Evolutionary conservation across 2,797 vertebrate species (phyloP).

Genomic region (Sciurus carolinensis): DNA sequence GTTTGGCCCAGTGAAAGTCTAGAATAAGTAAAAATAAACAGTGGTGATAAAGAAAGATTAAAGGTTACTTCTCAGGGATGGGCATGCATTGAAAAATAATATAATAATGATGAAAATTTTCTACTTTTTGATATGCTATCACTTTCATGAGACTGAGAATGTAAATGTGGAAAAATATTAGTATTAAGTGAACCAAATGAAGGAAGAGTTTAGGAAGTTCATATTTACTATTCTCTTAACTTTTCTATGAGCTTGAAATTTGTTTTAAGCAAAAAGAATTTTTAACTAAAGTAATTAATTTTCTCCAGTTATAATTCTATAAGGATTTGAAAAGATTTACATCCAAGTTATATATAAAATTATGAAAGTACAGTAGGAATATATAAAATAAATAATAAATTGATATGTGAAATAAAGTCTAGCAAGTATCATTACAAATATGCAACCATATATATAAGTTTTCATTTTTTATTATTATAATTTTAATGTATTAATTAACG

Average conservation of each 20-base stretch:
- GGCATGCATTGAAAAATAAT: not conserved
- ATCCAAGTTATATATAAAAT: not conserved
- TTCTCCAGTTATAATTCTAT: not conserved
- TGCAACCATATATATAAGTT: not conserved
- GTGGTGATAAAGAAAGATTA: not conserved
- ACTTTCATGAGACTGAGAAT: not conserved
- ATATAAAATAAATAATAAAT: not conserved
- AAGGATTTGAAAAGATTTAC: not conserved
- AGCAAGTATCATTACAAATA: not conserved
- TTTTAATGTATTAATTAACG: not conserved
- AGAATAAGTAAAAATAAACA: not conserved
- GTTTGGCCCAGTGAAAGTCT: not conserved
- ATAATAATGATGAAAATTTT: not conserved
- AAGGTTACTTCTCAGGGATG: not conserved
- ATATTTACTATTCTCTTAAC: not conserved
- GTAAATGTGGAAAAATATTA: not conserved
- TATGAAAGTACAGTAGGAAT: not conserved
- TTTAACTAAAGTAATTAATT: not conserved
- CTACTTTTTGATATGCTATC: not conserved
- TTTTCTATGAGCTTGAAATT: not conserved
- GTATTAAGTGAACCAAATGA: not conserved
- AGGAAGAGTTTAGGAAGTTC: not conserved
- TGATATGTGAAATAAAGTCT: not conserved
- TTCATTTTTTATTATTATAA: slow-evolving; percentile 7
- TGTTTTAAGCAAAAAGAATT: not conserved